Conservation (phyloP, 2,888 invertebrate species). For the Achlya flavicornis region DNA sequence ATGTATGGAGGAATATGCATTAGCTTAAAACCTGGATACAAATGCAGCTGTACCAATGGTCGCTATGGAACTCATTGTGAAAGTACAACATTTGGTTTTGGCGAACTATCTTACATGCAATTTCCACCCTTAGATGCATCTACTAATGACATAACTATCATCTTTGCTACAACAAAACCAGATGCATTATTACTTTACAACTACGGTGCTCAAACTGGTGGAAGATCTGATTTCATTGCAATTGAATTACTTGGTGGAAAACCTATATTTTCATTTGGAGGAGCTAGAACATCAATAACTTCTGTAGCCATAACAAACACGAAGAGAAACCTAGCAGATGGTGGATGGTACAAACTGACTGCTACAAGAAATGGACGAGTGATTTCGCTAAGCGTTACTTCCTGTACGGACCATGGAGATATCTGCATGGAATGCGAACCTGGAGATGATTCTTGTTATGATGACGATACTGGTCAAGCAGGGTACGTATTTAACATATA, state of each 20-base stretch:
- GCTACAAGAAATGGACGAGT: slow-evolving; percentile 95
- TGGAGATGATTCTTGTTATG: slow-evolving; percentile 92
- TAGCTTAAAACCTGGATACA: slow-evolving; percentile 93
- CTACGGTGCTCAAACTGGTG: slow-evolving; percentile 93
- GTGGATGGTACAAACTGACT: slow-evolving; percentile 95
- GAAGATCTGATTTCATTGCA: slow-evolving; percentile 96
- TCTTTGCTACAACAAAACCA: slow-evolving; percentile 94
- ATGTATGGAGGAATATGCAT: slow-evolving; percentile 94
- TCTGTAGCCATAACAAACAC: slow-evolving; percentile 88
- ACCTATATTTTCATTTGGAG: slow-evolving; percentile 95
- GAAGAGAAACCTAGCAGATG: slow-evolving; percentile 89
- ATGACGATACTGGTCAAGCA: slow-evolving; percentile 93
- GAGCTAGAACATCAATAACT: slow-evolving; percentile 94
- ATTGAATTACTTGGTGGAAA: slow-evolving; percentile 93
- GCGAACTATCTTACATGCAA: slow-evolving; percentile 94
- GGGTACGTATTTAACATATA: slow-evolving; percentile 85
- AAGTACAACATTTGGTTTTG: slow-evolving; percentile 94
- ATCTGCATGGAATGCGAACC: slow-evolving; percentile 93
- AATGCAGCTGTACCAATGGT: slow-evolving; percentile 93
- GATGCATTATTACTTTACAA: slow-evolving; percentile 95
- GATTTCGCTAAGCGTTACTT: slow-evolving; percentile 91
- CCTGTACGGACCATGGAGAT: slow-evolving; percentile 94
- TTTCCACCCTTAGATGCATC: slow-evolving; percentile 93
- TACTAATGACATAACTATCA: slow-evolving; percentile 95
- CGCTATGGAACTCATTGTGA: slow-evolving; percentile 96